Conservation (phyloP, 2,797 vertebrate species). For the Cichlasoma orientale region DNA sequence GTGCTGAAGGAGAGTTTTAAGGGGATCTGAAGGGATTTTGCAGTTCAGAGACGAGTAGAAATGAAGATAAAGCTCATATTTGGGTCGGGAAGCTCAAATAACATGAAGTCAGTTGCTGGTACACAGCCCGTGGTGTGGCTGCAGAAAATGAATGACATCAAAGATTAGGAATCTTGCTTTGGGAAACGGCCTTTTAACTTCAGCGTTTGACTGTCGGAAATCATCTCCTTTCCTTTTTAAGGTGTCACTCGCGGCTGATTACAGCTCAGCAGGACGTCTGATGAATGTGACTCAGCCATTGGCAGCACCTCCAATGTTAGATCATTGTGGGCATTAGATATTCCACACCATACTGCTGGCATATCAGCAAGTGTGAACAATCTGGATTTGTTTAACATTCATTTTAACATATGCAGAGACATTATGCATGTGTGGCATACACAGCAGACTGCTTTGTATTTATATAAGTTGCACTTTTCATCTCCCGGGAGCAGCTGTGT, state of each 20-base stretch:
- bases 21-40: slow-evolving; percentile 39
- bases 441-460: slow-evolving; percentile 14
- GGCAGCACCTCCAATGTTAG: not conserved
- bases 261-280: not conserved
- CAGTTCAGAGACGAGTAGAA: slow-evolving; percentile 24
- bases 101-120: slow-evolving; percentile 9
- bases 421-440: not conserved
- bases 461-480: not conserved
- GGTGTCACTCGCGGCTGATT: slow-evolving; percentile 7
- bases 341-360: not conserved
- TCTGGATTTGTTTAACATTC: slow-evolving; percentile 15
- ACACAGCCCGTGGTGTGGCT: slow-evolving; percentile 8
- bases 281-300: slow-evolving; percentile 7
- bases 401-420: not conserved
- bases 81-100: slow-evolving; percentile 33
- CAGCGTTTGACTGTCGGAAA: slow-evolving; percentile 16
- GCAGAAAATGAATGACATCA: slow-evolving; percentile 30
- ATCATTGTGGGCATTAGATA: slow-evolving; percentile 15
- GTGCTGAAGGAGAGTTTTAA: slow-evolving; percentile 27
- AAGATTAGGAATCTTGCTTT: slow-evolving; percentile 33
- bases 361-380: slow-evolving; percentile 10
- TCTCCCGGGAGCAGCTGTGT: not conserved
- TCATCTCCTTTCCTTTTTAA: slow-evolving; percentile 6
- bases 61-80: slow-evolving; percentile 46
- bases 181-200: slow-evolving; percentile 8